Base-by-base conservation (phyloP, 2,888 invertebrate genomes). In the Aporophyla nigra region DNA sequence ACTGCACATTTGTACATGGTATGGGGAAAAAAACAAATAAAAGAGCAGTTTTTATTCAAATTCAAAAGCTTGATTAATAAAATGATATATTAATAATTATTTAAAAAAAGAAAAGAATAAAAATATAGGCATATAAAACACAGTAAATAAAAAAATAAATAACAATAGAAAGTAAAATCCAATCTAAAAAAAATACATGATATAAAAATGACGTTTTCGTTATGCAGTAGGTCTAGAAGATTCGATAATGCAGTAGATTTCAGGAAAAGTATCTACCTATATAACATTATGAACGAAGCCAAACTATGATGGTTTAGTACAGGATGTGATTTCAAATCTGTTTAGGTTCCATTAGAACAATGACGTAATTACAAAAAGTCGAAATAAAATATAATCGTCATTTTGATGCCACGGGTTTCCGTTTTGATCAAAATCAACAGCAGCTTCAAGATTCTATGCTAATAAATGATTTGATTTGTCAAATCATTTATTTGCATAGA, bases 161-260 rank as follows among this genome's bases (percentile, higher is more conserved):
- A 49, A 16, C 12, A 12, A 9, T 61, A 68, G 46, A n/a, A 68
- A 63, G 49, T 71, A 62, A 68, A 53, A 58, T n/a, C 9, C 1
- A 51, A 9, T 56, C 9, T 7, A 68, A 58, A 67, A 66, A 14
- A 74, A 74, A 66, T 49, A 65, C 19, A 19, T 62, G 12, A 24
- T 43, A 24, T 62, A 51, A 53, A 66, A 70, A 66, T 27, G 21
- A 43, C 7, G 46, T 40, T 21, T 19, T 56, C 51, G 51, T 27
- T 61, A 33, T 4, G 3, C 33, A 33, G 21, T 21, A 21, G 61
- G 33, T 21, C 12, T 6, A 12, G 21, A 33, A 61, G 21, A 21
- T 19, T 33, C 19, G 33, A 33, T 33, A 33, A 33, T 33, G 33
- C 33, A 33, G n/a, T n/a, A n/a, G 33, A 33, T 33, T 33, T 33